A percentile compares a stretch with the other conserved stretches of the same genome.
Evolutionary conservation across 2,888 invertebrate genomes (phyloP).

Genomic region (Aspidapion aeneum): DNA sequence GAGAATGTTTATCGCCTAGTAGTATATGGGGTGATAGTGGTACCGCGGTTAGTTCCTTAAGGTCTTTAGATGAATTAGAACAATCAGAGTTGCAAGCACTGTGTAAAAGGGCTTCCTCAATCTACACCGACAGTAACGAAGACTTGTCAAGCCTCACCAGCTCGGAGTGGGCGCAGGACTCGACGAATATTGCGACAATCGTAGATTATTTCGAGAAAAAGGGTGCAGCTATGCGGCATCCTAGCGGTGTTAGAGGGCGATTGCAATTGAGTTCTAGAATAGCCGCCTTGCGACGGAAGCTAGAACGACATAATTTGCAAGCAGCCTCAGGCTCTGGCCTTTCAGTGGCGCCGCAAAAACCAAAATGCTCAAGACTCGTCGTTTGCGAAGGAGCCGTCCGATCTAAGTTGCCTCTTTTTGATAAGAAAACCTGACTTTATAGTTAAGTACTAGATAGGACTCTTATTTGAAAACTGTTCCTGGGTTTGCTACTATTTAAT

Average conservation of each 20-base stretch:
- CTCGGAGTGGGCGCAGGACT: constrained; percentile 67
- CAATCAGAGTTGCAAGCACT: constrained; percentile 55
- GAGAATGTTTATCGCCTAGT: constrained; percentile 50
- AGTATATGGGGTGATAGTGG: constrained; percentile 54
- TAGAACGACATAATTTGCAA: constrained; percentile 37
- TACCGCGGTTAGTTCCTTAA: constrained; percentile 55
- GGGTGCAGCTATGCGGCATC: constrained; percentile 56
- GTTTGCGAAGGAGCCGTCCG: constrained; percentile 85
- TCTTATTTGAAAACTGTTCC: not conserved
- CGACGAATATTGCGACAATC: constrained; percentile 70
- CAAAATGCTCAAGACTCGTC: constrained; percentile 61
- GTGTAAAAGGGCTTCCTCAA: constrained; percentile 71
- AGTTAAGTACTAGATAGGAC: not conserved
- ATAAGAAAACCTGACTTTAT: constrained; percentile 53
- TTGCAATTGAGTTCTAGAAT: constrained; percentile 44
- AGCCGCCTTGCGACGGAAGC: constrained; percentile 41
- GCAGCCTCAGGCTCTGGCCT: constrained; percentile 22
- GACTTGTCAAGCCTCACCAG: constrained; percentile 79
- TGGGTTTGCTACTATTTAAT: too few relatives aligned
- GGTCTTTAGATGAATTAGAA: constrained; percentile 59
- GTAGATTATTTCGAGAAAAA: constrained; percentile 87
- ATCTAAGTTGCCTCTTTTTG: constrained; percentile 82
- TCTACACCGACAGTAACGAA: constrained; percentile 84
- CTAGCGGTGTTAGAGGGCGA: constrained; percentile 45
- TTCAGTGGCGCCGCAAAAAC: constrained; percentile 39